phyloP scores from a whole-genome alignment of 2,797 vertebrate species.

The Tamandua tetradactyla region DNA sequence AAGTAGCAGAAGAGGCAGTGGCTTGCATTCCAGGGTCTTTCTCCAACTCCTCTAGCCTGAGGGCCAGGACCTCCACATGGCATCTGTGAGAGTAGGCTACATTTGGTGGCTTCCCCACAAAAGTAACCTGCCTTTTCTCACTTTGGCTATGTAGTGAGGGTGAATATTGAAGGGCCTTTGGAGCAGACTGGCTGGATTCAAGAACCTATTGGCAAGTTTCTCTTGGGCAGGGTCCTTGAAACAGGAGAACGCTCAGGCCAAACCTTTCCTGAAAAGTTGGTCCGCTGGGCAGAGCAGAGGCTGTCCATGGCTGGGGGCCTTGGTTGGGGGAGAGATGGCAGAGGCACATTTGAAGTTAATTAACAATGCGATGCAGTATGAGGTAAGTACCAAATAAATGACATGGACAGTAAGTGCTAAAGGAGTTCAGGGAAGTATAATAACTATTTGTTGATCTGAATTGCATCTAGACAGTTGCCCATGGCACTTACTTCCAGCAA shows the following conservation, averaged over 20 bases:
- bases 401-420: neutral
- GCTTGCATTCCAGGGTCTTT: neutral
- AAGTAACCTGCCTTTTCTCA: neutral
- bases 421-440: constrained; percentile 32
- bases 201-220: neutral
- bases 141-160: neutral
- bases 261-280: neutral
- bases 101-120: neutral
- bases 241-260: neutral
- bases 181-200: neutral
- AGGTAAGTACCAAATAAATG: constrained; percentile 16
- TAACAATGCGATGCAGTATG: neutral
- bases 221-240: neutral
- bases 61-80: neutral
- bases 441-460: constrained; percentile 51
- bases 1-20: neutral
- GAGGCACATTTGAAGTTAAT: neutral
- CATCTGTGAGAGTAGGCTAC: neutral
- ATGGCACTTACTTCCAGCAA: constrained; percentile 29
- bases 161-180: neutral
- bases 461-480: constrained; percentile 28
- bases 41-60: neutral
- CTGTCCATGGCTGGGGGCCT: neutral
- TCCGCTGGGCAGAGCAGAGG: too few species aligned
- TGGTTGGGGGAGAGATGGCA: neutral